phyloP scores from a whole-genome alignment of 2,113 vertebrate species.

The Mustelus asterias region DNA sequence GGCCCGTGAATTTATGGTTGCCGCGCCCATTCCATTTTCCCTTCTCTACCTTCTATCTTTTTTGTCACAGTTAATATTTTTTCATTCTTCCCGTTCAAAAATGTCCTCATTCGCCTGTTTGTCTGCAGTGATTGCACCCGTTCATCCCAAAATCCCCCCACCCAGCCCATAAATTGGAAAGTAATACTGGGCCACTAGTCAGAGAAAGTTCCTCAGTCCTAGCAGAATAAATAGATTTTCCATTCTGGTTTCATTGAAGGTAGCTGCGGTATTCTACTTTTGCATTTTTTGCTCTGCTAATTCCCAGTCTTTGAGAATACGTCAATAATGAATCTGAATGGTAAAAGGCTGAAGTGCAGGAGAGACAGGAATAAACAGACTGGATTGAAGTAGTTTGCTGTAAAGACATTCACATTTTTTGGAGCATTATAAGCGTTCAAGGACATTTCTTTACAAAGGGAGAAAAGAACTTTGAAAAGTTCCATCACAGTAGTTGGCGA shows the following conservation, averaged over 20 bases:
- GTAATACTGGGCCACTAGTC: background rate
- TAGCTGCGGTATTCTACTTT: background rate
- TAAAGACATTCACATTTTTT: background rate
- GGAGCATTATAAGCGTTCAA: background rate
- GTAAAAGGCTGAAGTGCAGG: background rate
- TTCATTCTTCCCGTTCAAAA: background rate
- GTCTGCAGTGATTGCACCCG: background rate
- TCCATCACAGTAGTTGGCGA: background rate
- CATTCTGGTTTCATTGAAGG: background rate
- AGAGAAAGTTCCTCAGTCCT: background rate
- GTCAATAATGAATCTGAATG: slow-evolving; percentile 5
- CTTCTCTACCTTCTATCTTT: background rate
- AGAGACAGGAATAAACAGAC: background rate
- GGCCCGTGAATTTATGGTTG: background rate
- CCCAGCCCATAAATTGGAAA: background rate
- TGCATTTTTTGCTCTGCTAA: background rate
- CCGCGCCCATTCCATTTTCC: background rate
- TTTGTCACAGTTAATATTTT: background rate
- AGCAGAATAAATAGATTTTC: background rate
- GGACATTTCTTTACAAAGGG: slow-evolving; percentile 15
- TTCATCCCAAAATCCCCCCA: background rate
- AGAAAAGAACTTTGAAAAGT: slow-evolving; percentile 1
- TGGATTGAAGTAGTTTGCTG: background rate
- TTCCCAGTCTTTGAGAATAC: slow-evolving; percentile 8
- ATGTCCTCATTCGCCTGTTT: background rate